Percentiles rank a stretch among this genome's conserved stretches.
Evolutionary conservation across 53 echinoderm and acorn worm species (phyloP).

Genomic region (Crossaster papposus): DNA sequence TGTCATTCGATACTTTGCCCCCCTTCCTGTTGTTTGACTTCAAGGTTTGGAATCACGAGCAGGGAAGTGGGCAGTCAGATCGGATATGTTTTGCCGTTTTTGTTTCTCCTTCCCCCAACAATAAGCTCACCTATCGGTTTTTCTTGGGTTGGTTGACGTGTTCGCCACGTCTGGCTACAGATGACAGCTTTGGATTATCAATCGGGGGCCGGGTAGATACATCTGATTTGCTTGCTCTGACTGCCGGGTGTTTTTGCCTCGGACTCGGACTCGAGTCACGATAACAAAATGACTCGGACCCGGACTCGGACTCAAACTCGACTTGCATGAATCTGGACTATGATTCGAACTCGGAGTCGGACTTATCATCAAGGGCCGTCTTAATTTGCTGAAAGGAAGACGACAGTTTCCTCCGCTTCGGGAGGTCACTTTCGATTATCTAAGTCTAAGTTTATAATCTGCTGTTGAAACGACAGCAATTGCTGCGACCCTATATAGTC

Average conservation of each 20-base stretch:
- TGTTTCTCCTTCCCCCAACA: background rate
- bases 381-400: background rate
- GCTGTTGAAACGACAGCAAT: background rate
- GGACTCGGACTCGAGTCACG: no score
- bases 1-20: background rate
- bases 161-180: no score
- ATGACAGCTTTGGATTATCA: no score
- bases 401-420: background rate
- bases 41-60: background rate
- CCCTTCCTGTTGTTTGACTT: constrained; percentile 1
- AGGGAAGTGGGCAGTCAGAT: background rate
- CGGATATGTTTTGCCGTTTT: background rate
- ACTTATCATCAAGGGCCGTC: background rate
- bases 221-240: no score
- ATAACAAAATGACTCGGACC: background rate
- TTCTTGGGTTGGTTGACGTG: no score
- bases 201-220: no score
- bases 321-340: no score
- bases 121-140: background rate
- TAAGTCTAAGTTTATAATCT: background rate
- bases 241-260: no score
- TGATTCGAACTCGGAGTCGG: background rate
- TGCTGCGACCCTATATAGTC: background rate
- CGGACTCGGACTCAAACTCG: background rate
- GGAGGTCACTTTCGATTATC: background rate